Base-by-base conservation (phyloP, 2,797 vertebrate species). In the Lepilemur ruficaudatus region DNA sequence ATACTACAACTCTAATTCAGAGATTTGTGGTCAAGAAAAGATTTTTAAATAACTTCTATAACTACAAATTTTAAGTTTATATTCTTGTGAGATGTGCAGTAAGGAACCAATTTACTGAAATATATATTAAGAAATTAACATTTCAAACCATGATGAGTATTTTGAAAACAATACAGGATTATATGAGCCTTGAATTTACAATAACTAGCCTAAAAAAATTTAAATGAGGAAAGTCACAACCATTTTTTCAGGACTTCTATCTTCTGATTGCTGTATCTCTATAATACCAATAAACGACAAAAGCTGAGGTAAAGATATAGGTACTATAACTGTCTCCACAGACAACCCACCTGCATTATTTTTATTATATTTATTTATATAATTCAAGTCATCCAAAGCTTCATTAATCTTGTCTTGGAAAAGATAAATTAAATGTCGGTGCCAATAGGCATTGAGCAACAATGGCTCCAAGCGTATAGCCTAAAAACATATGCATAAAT, bases 361-460 rank as follows among this genome's bases (percentile, higher is more conserved):
- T 98, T 98, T 98, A 97, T 98, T 99, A 94, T 95, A 94, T 93
- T 98, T 98, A 94, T 95, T 98, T 97, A 99, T 98, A 97, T 98
- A 98, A 97, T 98, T 98, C 93, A 99, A 98, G 89, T 99, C 98
- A 93, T 98, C 93, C 94, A 99, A 98, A 95, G 99, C 99, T 83
- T 96, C 98, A 92, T 85, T 92, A 93, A 91, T 97, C 98, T 97
- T 98, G 25, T 98, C 98, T 98, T 99, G 98, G 96, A 99, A 98
- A 96, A 99, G 97, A 96, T 98, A 98, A 98, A 99, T 98, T 91
- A 99, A 98, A 98, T 99, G 98, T 55, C 98, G 98, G 38, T 99
- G 98, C 98, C 98, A 99, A 97, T 98, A 99, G 67, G 98, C 98
- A 98, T 99, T 97, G 90, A 98, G 97, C 57, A 99, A 97, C 85